These are phyloP conservation scores for Troides helena DNA, from an alignment of 2,888 invertebrate species.

Conservation along the genomic window DNA sequence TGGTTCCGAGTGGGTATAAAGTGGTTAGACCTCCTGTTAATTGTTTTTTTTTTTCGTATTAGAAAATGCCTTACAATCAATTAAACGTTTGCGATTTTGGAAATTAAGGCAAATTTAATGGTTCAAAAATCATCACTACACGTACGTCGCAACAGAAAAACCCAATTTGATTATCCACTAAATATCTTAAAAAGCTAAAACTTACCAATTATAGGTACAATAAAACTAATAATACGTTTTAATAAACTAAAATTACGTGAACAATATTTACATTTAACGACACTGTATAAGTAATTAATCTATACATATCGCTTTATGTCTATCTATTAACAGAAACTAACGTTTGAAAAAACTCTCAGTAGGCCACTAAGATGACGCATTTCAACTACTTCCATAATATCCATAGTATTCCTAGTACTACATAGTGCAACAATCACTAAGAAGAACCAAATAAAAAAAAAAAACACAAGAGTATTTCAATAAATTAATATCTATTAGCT, in stretches of 20 bases:
- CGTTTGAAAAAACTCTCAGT: conserved; percentile 67
- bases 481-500: conserved; percentile 72
- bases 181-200: conserved; percentile 69
- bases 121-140: conserved; percentile 44
- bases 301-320: conserved; percentile 74
- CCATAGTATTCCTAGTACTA: conserved; percentile 69
- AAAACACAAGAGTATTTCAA: conserved; percentile 71
- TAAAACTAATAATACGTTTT: conserved; percentile 75
- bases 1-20: conserved; percentile 38
- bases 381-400: conserved; percentile 70
- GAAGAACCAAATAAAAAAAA: conserved; percentile 64
- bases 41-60: conserved; percentile 50
- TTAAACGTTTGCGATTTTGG: conserved; percentile 37
- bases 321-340: conserved; percentile 76
- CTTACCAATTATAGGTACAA: conserved; percentile 46
- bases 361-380: conserved; percentile 75
- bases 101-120: conserved; percentile 40
- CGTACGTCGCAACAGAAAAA: conserved; percentile 67
- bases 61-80: conserved; percentile 47
- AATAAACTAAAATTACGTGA: conserved; percentile 72
- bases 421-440: conserved; percentile 77
- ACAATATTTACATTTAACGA: conserved; percentile 77
- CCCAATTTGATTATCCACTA: conserved; percentile 68
- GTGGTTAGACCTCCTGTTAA: conserved; percentile 68
- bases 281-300: conserved; percentile 64